Percentiles rank a stretch among this genome's conserved stretches.
phyloP scores from a whole-genome alignment of 2,113 vertebrate species.

The Ophiodon elongatus region DNA sequence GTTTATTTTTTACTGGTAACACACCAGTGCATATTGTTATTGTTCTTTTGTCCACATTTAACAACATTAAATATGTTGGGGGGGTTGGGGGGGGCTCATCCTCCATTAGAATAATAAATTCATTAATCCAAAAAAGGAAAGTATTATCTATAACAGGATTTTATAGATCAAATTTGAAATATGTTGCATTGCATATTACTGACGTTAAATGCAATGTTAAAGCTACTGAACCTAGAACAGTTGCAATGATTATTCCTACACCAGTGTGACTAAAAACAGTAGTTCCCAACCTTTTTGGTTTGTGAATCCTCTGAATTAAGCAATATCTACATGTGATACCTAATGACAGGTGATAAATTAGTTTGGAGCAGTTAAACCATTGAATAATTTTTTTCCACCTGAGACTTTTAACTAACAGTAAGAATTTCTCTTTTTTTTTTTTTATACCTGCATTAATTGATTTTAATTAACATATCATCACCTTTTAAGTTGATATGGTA shows the following conservation, averaged over 20 bases:
- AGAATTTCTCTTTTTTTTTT: background rate
- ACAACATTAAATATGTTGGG: conserved; percentile 21
- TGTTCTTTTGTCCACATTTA: conserved; percentile 36
- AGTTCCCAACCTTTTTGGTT: background rate
- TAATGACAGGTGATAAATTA: background rate
- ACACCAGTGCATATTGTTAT: conserved; percentile 18
- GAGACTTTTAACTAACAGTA: background rate
- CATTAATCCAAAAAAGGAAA: background rate
- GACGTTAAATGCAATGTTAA: background rate
- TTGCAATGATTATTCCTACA: background rate
- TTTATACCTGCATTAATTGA: background rate
- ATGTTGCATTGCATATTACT: background rate
- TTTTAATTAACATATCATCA: background rate
- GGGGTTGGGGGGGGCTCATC: background rate
- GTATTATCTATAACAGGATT: background rate
- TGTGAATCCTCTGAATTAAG: background rate
- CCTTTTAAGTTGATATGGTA: background rate
- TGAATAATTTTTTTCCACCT: background rate
- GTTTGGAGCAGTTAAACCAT: background rate
- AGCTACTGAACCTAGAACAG: background rate
- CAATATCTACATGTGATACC: background rate
- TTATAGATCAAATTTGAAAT: background rate
- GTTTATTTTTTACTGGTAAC: conserved; percentile 34
- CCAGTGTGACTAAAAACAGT: background rate
- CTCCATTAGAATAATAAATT: background rate